These are phyloP conservation scores for Diadophis punctatus DNA, from an alignment of 2,113 vertebrate genomes.

Conservation along the genomic window DNA sequence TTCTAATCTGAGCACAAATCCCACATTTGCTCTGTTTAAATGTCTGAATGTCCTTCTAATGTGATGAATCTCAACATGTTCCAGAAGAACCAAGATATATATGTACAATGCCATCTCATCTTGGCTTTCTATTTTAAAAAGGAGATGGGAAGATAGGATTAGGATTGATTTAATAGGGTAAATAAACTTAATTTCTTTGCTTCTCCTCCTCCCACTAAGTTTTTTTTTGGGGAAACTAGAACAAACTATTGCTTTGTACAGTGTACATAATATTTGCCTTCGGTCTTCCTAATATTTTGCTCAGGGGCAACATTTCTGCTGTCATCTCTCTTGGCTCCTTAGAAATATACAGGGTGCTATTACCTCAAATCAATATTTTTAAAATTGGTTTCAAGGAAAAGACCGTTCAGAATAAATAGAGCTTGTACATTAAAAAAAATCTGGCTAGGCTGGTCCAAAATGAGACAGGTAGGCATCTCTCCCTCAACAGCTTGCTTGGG, in stretches of 20 bases:
- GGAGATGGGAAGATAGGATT: background rate
- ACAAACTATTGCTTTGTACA: background rate
- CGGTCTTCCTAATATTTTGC: background rate
- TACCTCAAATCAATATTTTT: background rate
- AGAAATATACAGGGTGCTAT: background rate
- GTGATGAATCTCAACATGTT: background rate
- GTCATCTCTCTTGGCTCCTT: background rate
- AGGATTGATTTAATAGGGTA: background rate
- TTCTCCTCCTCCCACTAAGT: background rate
- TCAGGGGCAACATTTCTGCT: background rate
- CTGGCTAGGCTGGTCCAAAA: background rate
- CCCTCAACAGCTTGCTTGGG: background rate
- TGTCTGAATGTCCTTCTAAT: background rate
- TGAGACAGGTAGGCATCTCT: background rate
- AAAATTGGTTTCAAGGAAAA: background rate
- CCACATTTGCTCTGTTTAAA: background rate
- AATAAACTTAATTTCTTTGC: background rate
- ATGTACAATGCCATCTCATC: background rate
- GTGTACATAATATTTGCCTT: background rate
- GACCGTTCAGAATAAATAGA: background rate
- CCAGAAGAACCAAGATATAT: background rate
- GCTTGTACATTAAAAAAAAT: background rate
- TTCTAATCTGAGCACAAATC: background rate
- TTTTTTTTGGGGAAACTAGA: background rate
- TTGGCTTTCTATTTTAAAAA: slow-evolving; percentile 3